These are phyloP conservation scores for Aurelia aurita complex sp. Pacific DNA, from an alignment of 30 jellyfish, hydroid and myxozoan species.

Conservation along the genomic window DNA sequence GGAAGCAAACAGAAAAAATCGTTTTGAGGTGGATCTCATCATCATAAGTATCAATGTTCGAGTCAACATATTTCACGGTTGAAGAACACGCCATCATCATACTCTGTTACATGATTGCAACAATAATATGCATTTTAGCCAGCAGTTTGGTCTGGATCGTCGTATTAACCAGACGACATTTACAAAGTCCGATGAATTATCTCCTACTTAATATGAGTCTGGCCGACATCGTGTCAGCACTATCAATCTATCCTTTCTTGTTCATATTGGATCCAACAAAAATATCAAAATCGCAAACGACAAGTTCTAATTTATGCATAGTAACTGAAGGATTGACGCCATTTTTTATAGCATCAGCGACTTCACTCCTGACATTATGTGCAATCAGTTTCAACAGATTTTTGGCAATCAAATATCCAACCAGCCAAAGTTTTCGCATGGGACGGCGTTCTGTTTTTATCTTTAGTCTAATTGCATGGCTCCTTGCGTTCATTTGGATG, in stretches of 20 bases:
- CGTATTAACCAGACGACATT: conserved; percentile 47
- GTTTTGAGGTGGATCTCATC: no score
- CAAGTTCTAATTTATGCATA: conserved; percentile 61
- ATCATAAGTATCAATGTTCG: conserved; percentile 28
- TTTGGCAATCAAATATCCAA: conserved; percentile 83
- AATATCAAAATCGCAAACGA: conserved; percentile 2
- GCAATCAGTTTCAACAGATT: conserved; percentile 83
- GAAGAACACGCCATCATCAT: conserved; percentile 45
- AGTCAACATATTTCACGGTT: conserved; percentile 50
- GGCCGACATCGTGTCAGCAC: conserved; percentile 67
- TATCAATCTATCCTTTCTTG: conserved; percentile 66
- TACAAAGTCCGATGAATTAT: conserved; percentile 84
- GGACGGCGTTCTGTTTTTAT: conserved; percentile 47
- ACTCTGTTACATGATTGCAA: conserved; percentile 25
- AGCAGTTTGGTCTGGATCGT: conserved; percentile 74
- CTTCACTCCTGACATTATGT: conserved; percentile 86
- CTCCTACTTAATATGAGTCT: conserved; percentile 74
- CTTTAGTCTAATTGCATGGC: conserved; percentile 68
- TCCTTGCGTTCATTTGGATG: conserved; percentile 65
- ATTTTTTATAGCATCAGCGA: conserved; percentile 82
- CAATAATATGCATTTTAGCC: conserved; percentile 37
- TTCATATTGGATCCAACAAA: conserved; percentile 72
- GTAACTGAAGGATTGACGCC: conserved; percentile 84
- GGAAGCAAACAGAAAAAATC: no score
- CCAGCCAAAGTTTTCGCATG: conserved; percentile 75